phyloP scores from a whole-genome alignment of 1,140 invertebrate genomes.

The Globodera ellingtonae region DNA sequence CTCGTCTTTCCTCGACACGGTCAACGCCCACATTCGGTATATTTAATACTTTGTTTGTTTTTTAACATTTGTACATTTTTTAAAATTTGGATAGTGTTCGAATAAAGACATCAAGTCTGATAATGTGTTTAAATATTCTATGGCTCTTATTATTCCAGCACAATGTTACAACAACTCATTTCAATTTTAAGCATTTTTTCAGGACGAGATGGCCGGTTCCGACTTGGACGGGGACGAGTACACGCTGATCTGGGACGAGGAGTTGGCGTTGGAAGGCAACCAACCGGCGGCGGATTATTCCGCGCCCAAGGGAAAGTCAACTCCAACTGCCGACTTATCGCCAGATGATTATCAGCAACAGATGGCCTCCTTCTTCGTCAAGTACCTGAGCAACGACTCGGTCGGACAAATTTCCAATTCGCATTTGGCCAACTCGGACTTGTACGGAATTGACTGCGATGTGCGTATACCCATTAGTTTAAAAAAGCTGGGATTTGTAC shows the following conservation, averaged over 20 bases:
- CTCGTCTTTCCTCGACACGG: conserved; percentile 67
- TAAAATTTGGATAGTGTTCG: no score
- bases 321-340: not conserved
- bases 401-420: conserved; percentile 60
- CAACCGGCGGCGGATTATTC: conserved; percentile 62
- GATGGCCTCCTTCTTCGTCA: conserved; percentile 60
- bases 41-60: not conserved
- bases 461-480: not conserved
- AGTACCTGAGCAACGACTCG: conserved; percentile 61
- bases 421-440: conserved; percentile 60
- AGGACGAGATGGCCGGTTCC: conserved; percentile 67
- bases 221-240: conserved; percentile 68
- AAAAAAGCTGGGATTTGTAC: no score
- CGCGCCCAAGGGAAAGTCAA: not conserved
- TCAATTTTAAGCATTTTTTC: conserved; percentile 4
- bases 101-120: no score
- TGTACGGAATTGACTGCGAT: conserved; percentile 48
- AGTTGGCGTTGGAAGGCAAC: conserved; percentile 58
- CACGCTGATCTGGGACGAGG: conserved; percentile 65
- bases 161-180: not conserved
- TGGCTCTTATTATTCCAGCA: no score
- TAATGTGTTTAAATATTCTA: no score
- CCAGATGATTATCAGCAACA: conserved; percentile 39
- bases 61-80: not conserved
- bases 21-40: conserved; percentile 64